Conservation (phyloP, 2,113 vertebrate genomes). For the Ophthalmotilapia sp. region DNA sequence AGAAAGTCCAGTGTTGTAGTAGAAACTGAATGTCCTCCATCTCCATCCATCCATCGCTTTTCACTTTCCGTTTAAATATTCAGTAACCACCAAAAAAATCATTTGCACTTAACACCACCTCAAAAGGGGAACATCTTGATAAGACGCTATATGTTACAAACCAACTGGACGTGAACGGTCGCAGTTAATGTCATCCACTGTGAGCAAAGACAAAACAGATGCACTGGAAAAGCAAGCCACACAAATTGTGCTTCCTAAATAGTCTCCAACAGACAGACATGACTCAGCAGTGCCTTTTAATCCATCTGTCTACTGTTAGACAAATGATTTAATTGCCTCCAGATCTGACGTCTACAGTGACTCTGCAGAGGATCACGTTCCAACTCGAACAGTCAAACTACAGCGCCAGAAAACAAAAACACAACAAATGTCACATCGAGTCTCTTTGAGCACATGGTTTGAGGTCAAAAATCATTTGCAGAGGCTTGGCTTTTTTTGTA, state of each 20-base stretch:
- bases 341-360: neutral
- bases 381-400: neutral
- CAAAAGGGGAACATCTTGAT: neutral
- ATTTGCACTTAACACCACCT: neutral
- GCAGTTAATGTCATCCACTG: neutral
- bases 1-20: neutral
- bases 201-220: neutral
- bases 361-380: neutral
- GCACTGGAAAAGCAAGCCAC: neutral
- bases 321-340: neutral
- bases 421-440: neutral
- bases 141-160: neutral
- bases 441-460: neutral
- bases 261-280: neutral
- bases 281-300: neutral
- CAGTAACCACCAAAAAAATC: neutral
- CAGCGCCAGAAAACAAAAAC: fast-evolving
- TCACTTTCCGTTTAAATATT: neutral
- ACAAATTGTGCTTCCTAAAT: neutral
- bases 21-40: neutral
- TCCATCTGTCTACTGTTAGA: neutral
- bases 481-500: neutral
- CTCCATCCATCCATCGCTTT: neutral
- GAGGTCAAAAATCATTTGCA: neutral
- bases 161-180: neutral